phyloP scores from a whole-genome alignment of 1,140 invertebrate species.

The Temnothorax longispinosus region DNA sequence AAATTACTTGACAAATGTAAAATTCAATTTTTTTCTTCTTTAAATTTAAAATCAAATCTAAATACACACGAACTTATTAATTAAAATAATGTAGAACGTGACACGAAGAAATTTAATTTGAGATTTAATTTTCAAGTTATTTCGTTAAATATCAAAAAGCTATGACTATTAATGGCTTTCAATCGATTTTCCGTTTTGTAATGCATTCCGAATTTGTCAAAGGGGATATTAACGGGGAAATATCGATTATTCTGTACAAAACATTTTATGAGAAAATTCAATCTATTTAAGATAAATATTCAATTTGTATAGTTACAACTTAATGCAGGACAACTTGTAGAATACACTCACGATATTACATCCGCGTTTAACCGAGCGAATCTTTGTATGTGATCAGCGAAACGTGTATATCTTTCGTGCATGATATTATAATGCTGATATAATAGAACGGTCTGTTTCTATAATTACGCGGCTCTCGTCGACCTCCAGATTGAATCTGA shows the following conservation, averaged over 20 bases:
- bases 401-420: neutral
- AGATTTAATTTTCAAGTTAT: constrained; percentile 13
- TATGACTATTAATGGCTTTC: neutral
- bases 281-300: neutral
- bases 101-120: constrained; percentile 1
- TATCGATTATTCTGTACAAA: neutral
- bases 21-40: neutral
- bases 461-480: neutral
- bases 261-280: neutral
- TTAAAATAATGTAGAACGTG: neutral
- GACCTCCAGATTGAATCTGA: neutral
- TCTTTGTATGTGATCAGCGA: neutral
- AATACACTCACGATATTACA: too few relatives aligned
- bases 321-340: neutral
- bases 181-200: neutral
- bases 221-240: constrained; percentile 1
- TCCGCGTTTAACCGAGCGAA: neutral
- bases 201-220: neutral
- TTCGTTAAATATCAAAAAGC: neutral
- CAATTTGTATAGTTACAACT: neutral
- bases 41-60: neutral
- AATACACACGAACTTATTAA: too few relatives aligned
- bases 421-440: neutral
- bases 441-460: neutral
- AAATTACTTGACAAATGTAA: constrained; percentile 11